Conservation (phyloP, 2,797 vertebrate species). For the Diceros bicornis region DNA sequence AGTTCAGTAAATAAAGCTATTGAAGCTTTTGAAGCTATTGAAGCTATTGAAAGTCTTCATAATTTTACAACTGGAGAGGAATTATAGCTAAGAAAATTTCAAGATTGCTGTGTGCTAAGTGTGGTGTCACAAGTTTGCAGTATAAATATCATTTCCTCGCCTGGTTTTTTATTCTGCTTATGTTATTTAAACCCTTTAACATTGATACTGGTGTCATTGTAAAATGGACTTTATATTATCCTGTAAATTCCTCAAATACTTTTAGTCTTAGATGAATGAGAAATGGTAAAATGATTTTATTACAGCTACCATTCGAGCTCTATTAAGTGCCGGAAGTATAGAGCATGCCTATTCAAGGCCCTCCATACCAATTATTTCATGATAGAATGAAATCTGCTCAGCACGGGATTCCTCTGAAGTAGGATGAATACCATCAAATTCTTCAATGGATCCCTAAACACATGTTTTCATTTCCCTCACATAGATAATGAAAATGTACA, state of each 20-base stretch:
- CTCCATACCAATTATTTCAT: constrained; percentile 50
- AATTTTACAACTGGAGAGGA: not conserved
- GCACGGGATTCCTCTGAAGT: not conserved
- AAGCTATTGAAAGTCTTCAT: not conserved
- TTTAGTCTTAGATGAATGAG: not conserved
- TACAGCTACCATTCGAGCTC: not conserved
- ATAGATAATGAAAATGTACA: constrained; percentile 36
- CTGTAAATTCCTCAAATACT: not conserved
- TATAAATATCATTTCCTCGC: not conserved
- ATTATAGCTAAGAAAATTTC: not conserved
- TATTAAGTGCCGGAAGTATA: constrained; percentile 1
- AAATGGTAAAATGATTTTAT: constrained; percentile 47
- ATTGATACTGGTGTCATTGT: not conserved
- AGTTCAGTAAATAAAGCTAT: not conserved
- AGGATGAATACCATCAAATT: not conserved
- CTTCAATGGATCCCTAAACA: constrained; percentile 60
- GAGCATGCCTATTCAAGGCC: not conserved
- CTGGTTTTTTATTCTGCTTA: not conserved
- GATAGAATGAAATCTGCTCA: not conserved
- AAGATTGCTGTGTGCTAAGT: not conserved
- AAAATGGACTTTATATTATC: not conserved
- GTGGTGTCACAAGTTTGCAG: not conserved
- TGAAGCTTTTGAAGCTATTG: no score
- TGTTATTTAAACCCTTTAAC: not conserved
- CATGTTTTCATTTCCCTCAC: constrained; percentile 66